Conservation (phyloP, 2,797 vertebrate genomes). For the Lutjanus campechanus region DNA sequence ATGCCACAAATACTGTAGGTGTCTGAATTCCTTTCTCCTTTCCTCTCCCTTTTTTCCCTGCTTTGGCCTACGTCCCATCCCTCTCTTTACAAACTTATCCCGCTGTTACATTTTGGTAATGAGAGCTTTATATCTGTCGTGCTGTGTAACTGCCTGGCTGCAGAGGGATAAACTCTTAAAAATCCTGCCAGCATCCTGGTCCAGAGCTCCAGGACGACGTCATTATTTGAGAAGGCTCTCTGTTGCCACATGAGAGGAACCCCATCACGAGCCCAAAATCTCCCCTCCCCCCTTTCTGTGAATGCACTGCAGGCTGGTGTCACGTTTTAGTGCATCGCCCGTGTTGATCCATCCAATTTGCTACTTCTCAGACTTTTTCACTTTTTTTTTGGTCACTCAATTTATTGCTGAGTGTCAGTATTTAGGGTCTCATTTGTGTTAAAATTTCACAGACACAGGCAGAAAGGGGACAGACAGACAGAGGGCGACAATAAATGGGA, state of each 20-base stretch:
- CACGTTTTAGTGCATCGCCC: conserved; percentile 32
- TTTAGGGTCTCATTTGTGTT: not conserved
- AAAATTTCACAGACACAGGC: not conserved
- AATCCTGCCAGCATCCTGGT: conserved; percentile 38
- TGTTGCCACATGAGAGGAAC: conserved; percentile 48
- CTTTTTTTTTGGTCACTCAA: not conserved
- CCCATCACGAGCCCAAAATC: conserved; percentile 13
- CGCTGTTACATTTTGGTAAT: conserved; percentile 16
- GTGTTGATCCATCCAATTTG: conserved; percentile 36
- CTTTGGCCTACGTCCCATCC: not conserved
- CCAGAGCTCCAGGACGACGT: conserved; percentile 42
- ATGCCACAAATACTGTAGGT: conserved; percentile 1
- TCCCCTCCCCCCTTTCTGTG: not conserved
- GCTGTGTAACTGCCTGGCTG: conserved; percentile 26
- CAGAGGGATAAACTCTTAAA: conserved; percentile 42
- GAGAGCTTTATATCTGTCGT: conserved; percentile 39
- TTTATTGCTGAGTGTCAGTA: not conserved
- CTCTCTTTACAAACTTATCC: conserved; percentile 26
- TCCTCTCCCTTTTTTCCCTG: not conserved
- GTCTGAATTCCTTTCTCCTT: not conserved
- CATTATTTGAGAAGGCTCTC: conserved; percentile 49
- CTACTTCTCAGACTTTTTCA: conserved; percentile 32
- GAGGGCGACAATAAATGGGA: conserved; percentile 10
- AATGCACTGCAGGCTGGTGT: conserved; percentile 30
- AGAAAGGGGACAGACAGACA: conserved; percentile 12